Percentiles rank a stretch among this genome's conserved stretches.
Conservation (phyloP, 2,888 invertebrate genomes). For the Aporophyla nigra region DNA sequence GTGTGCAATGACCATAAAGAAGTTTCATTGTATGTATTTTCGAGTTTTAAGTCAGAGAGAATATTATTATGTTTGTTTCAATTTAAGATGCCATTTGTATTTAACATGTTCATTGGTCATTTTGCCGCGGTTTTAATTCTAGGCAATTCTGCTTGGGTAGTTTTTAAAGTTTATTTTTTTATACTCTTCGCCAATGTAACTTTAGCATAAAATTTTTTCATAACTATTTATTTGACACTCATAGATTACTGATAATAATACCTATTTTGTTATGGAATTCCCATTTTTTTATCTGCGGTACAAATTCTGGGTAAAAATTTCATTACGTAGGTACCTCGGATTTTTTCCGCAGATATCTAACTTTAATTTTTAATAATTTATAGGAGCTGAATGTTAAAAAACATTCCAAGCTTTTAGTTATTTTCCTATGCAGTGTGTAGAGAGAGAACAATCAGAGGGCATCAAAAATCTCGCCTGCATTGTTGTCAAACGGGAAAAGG, state of each 20-base stretch:
- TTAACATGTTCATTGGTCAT: constrained; percentile 3
- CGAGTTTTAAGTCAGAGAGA: not conserved
- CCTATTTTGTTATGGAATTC: not conserved
- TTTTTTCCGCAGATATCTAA: not conserved
- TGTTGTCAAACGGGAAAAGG: too few relatives aligned
- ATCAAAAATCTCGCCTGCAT: too few relatives aligned
- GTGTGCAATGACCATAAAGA: constrained; percentile 16
- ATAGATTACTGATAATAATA: not conserved
- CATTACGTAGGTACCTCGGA: not conserved
- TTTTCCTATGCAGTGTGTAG: not conserved
- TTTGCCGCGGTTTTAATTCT: constrained; percentile 3
- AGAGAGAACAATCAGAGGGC: too few relatives aligned
- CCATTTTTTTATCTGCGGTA: not conserved
- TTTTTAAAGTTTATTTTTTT: constrained; percentile 4
- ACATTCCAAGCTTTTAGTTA: not conserved
- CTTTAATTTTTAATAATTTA: not conserved
- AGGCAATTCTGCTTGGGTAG: not conserved
- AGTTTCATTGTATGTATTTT: constrained; percentile 27
- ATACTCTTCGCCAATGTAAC: not conserved
- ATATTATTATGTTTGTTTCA: constrained; percentile 1
- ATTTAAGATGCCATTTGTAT: constrained; percentile 10
- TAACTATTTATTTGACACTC: not conserved
- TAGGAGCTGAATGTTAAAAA: not conserved
- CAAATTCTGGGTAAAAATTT: not conserved
- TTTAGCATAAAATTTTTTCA: not conserved